Conservation (phyloP, 2,888 invertebrate species). For the Helleia helle region DNA sequence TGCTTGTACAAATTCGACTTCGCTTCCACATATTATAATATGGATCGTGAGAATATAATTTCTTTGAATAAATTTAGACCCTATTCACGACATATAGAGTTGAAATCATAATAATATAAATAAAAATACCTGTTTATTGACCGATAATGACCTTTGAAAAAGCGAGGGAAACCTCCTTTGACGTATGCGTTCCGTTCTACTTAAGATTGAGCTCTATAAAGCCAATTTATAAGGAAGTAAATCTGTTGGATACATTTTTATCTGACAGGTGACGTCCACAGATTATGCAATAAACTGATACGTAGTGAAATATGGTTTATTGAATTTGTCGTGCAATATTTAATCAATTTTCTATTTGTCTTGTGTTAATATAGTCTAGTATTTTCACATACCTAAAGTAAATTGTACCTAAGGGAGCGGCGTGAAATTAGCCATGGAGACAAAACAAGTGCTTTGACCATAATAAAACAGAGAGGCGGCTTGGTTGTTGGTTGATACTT, state of each 20-base stretch:
- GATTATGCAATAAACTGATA: slow-evolving; percentile 15
- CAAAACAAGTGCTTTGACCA: too few relatives aligned
- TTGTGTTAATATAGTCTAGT: background rate
- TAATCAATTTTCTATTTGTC: background rate
- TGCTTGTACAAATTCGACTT: slow-evolving; percentile 7
- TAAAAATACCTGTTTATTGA: slow-evolving; percentile 56
- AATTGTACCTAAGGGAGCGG: too few relatives aligned
- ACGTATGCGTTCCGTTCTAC: background rate
- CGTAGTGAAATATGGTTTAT: slow-evolving; percentile 4
- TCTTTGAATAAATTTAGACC: slow-evolving; percentile 12
- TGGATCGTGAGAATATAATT: slow-evolving; percentile 28
- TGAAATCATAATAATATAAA: slow-evolving; percentile 1
- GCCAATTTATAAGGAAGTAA: background rate
- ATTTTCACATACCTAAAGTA: too few relatives aligned
- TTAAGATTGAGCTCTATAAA: background rate
- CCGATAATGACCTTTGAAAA: slow-evolving; percentile 60
- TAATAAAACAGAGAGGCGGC: too few relatives aligned
- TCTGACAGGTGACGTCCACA: slow-evolving; percentile 15
- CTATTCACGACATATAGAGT: slow-evolving; percentile 6
- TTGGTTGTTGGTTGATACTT: too few relatives aligned
- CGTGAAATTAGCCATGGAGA: too few relatives aligned
- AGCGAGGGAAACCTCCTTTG: slow-evolving; percentile 24
- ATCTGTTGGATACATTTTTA: background rate
- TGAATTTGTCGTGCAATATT: slow-evolving; percentile 1
- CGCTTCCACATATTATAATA: slow-evolving; percentile 21